phyloP scores from a whole-genome alignment of 1,140 invertebrate genomes.

The Colletes latitarsis region DNA sequence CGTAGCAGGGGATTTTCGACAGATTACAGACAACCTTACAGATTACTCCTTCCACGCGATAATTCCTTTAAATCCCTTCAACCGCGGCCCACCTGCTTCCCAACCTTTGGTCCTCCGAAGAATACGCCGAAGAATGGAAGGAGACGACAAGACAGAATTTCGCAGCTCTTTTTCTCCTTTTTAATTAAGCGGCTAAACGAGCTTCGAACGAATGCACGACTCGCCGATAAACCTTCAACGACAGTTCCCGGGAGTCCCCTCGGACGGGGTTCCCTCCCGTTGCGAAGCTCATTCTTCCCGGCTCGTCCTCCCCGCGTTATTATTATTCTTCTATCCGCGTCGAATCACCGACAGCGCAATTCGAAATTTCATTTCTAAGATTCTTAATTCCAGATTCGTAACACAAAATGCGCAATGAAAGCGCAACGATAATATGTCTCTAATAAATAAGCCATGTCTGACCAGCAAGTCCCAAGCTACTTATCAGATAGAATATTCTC shows the following conservation, averaged over 20 bases:
- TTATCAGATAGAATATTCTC: no score
- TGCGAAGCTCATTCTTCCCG: background rate
- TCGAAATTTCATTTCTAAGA: no score
- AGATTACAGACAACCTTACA: constrained; percentile 11
- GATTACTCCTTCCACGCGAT: background rate
- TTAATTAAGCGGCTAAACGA: constrained; percentile 54
- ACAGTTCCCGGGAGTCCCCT: constrained; percentile 16
- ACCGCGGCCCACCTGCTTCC: constrained; percentile 11
- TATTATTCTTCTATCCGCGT: no score
- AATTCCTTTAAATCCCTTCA: constrained; percentile 32
- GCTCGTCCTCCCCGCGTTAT: no score
- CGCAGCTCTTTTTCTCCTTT: constrained; percentile 30
- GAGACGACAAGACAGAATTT: constrained; percentile 16
- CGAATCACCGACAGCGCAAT: no score
- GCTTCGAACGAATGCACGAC: constrained; percentile 22
- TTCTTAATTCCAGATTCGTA: no score
- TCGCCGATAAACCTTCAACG: constrained; percentile 55
- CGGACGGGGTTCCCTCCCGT: constrained; percentile 21
- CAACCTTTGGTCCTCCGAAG: constrained; percentile 11
- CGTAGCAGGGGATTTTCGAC: constrained; percentile 20
- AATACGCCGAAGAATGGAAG: background rate
- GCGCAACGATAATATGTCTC: no score
- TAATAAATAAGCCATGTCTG: no score
- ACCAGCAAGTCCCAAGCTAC: no score
- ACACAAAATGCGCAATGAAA: no score